A percentile compares a stretch with the other conserved stretches of the same genome.
phyloP scores from a whole-genome alignment of 2,797 vertebrate genomes.

The Xerus rutilus region DNA sequence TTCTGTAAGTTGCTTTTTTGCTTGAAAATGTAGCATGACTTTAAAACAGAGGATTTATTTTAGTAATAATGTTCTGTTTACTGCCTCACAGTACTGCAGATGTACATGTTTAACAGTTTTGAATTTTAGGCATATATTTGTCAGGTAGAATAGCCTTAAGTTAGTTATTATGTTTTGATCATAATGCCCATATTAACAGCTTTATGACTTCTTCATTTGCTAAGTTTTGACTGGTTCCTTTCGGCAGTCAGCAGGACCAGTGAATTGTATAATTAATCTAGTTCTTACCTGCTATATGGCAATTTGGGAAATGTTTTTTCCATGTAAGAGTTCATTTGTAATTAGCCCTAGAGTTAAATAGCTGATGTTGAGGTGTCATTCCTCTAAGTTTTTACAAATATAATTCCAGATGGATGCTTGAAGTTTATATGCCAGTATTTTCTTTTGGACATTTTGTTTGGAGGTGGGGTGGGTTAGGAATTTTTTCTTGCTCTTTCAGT shows the following conservation, averaged over 20 bases:
- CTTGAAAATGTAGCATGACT: conserved; percentile 74
- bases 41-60: conserved; percentile 70
- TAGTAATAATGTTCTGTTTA: conserved; percentile 37
- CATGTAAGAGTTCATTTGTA: neutral
- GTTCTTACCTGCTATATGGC: neutral
- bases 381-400: neutral
- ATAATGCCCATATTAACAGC: conserved; percentile 52
- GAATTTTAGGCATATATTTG: conserved; percentile 50
- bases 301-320: conserved; percentile 9
- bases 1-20: conserved; percentile 83
- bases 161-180: conserved; percentile 64
- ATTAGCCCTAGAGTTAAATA: neutral
- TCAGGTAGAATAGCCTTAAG: neutral
- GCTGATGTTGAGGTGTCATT: neutral
- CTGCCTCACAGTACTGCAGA: neutral
- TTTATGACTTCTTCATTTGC: conserved; percentile 10
- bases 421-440: conserved; percentile 34
- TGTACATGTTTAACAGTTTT: conserved; percentile 9
- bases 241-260: conserved; percentile 16
- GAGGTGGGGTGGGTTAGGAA: neutral
- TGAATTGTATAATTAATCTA: neutral
- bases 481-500: neutral
- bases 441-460: conserved; percentile 25
- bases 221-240: conserved; percentile 22
- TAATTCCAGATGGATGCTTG: conserved; percentile 44